Conservation (phyloP, 2,888 invertebrate genomes). For the Silvanus unidentatus region DNA sequence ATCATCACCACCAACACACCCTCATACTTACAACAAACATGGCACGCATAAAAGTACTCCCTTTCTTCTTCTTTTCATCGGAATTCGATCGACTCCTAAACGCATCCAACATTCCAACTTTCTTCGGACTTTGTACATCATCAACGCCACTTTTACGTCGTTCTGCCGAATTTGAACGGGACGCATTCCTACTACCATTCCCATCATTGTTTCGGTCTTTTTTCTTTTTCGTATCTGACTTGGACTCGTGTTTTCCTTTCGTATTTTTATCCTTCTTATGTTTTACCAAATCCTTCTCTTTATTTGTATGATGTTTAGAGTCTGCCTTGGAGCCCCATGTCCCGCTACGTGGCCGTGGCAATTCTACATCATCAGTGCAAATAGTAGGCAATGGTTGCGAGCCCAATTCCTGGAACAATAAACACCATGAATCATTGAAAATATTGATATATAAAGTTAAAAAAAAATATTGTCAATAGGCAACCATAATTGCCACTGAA, state of each 20-base stretch:
- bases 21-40: constrained; percentile 60
- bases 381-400: constrained; percentile 58
- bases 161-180: constrained; percentile 42
- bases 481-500: no score
- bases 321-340: constrained; percentile 52
- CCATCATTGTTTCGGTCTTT: constrained; percentile 36
- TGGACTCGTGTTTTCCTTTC: constrained; percentile 26
- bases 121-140: constrained; percentile 41
- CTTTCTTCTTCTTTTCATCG: constrained; percentile 60
- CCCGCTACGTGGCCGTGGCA: constrained; percentile 59
- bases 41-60: constrained; percentile 72
- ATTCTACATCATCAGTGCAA: constrained; percentile 34
- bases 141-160: constrained; percentile 38
- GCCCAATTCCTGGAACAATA: constrained; percentile 51
- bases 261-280: not conserved
- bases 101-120: constrained; percentile 72
- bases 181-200: constrained; percentile 45
- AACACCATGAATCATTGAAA: constrained; percentile 2
- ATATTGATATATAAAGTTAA: constrained; percentile 5
- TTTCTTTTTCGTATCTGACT: constrained; percentile 28
- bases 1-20: not conserved
- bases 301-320: constrained; percentile 14
- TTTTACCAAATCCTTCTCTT: constrained; percentile 12
- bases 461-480: no score
- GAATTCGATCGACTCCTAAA: constrained; percentile 58